Percentiles rank a stretch among this genome's conserved stretches.
Conservation (phyloP, 2,888 invertebrate species). For the Spodoptera littoralis region DNA sequence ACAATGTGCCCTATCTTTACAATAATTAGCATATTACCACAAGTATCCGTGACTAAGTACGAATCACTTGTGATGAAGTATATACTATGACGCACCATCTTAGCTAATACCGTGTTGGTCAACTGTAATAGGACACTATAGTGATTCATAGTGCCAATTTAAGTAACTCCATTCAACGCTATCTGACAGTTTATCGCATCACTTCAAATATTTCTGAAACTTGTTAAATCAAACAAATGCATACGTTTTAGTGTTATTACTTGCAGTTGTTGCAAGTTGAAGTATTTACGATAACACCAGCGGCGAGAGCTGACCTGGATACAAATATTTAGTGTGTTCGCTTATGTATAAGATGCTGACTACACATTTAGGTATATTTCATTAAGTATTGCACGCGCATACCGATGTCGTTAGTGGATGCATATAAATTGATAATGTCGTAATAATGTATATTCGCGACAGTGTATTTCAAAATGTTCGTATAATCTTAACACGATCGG, state of each 20-base stretch:
- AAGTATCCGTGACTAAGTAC: constrained; percentile 61
- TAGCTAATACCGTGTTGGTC: constrained; percentile 76
- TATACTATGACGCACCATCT: constrained; percentile 72
- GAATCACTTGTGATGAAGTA: constrained; percentile 63
- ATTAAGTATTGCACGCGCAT: constrained; percentile 29
- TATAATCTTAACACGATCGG: constrained; percentile 24
- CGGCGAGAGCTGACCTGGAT: constrained; percentile 51
- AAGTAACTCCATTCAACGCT: constrained; percentile 65
- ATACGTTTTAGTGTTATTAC: constrained; percentile 40
- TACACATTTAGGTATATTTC: constrained; percentile 40
- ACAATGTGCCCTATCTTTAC: constrained; percentile 12
- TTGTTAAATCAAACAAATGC: constrained; percentile 38
- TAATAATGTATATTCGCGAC: constrained; percentile 2
- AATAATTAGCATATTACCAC: constrained; percentile 36
- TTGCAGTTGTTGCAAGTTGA: constrained; percentile 35
- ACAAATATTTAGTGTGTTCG: constrained; percentile 43
- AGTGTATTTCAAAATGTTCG: constrained; percentile 9
- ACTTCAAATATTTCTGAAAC: constrained; percentile 34
- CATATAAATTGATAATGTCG: constrained; percentile 21
- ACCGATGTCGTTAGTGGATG: constrained; percentile 22
- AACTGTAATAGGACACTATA: constrained; percentile 75
- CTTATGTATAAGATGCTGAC: constrained; percentile 42
- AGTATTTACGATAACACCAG: constrained; percentile 45
- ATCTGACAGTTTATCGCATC: constrained; percentile 38
- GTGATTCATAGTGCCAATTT: constrained; percentile 73